Evolutionary conservation across 2,113 vertebrate genomes (phyloP).

Genomic region (Bettongia penicillata): DNA sequence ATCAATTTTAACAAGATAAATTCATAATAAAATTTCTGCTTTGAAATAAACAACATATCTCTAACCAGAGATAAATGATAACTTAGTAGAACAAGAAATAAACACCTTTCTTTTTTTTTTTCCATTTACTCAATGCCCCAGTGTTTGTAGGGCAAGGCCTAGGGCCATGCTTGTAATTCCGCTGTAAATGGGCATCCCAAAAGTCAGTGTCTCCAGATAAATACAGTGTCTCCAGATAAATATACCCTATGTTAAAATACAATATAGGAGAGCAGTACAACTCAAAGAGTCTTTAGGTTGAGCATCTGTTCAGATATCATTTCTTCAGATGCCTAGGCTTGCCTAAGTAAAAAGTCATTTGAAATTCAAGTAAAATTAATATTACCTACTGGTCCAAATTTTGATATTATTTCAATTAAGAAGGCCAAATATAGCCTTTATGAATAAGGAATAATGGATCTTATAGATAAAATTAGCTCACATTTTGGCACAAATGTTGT

Average conservation of each 20-base stretch:
- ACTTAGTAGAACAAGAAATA: background rate
- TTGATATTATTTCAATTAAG: constrained; percentile 58
- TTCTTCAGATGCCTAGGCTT: constrained; percentile 40
- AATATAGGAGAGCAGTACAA: constrained; percentile 16
- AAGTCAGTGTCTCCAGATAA: background rate
- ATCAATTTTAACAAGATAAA: background rate
- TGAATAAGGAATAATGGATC: constrained; percentile 29
- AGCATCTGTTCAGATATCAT: constrained; percentile 58
- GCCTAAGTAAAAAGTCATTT: constrained; percentile 68
- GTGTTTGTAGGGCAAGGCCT: background rate
- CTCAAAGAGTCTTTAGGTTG: constrained; percentile 49
- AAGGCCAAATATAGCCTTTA: constrained; percentile 58
- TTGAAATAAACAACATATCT: background rate
- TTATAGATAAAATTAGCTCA: constrained; percentile 48
- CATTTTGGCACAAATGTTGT: constrained; percentile 50
- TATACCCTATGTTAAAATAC: background rate
- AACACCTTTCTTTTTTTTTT: background rate
- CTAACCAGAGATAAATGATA: background rate
- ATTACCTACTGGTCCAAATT: constrained; percentile 56
- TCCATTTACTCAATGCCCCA: background rate
- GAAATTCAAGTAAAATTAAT: constrained; percentile 73
- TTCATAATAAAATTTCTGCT: background rate
- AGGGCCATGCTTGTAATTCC: background rate
- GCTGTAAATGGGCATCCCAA: background rate
- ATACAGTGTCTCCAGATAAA: background rate